Base-by-base conservation (phyloP, 2,888 invertebrate species). In the Drosophila mettleri region DNA sequence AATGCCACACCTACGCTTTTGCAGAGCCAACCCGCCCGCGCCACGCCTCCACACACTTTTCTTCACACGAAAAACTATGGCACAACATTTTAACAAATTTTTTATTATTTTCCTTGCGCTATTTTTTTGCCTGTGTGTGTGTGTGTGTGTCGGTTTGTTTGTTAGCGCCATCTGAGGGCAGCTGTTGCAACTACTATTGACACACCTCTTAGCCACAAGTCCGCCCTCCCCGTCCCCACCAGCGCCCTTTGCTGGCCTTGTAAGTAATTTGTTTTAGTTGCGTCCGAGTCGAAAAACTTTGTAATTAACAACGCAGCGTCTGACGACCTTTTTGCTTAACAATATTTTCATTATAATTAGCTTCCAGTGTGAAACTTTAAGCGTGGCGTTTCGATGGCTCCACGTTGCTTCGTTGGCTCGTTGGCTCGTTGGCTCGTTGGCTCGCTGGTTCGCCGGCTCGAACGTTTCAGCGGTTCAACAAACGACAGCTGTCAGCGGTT, bases 271-370 rank as follows among this genome's bases (percentile, higher is more conserved):
- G 73, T 69, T 84, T 70, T 73, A 82, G 78, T 80, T 80, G 80
- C 80, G 78, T 78, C 74, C 83, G 66, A 81, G 77, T 74, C 68
- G 36, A 49, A 84, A 78, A 74, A 83, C 82, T 83, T 83, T 84
- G 74, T 82, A 84, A 84, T 84, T 80, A 83, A 84, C 80, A 84
- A 70, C 70, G 59, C 65, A 55, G 58, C 70, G 65, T 57, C 64
- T 45, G 72, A 45, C 71, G 73, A 76, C 76, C 76, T 76, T 48
- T 45, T 75, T 69, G 61, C 48, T 48, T 39, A 75, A 76, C 60
- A 74, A 75, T 75, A 75, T 75, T 74, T 74, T 63, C 63, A 73
- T 73, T 63, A 69, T 72, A 73, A 73, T 75, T 75, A 71, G 75
- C 71, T 75, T 20, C 27, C 33, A 45, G 41, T 51, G 53, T 71